Evolutionary conservation across 2,888 invertebrate genomes (phyloP), one percentile per base, ranked within the genome.

Genomic region (Actias luna): DNA sequence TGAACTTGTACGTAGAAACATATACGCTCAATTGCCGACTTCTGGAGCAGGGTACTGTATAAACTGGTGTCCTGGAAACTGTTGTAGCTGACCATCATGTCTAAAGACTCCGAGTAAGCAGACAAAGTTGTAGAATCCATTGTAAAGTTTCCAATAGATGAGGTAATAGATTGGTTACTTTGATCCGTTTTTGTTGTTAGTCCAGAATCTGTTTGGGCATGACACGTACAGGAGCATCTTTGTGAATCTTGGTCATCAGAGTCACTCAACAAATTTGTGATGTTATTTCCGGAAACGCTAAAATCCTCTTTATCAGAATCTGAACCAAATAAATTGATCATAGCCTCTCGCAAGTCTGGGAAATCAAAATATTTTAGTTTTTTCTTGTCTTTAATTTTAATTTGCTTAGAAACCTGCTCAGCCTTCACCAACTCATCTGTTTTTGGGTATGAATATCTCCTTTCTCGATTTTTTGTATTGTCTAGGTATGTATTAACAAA

Each of bases 1-100:
- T 92, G 92, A 0, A 87, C 92, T 83, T 89, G 88, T 0, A 92
- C 82, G 12, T 92, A 92, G 74, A 92, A 92, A 0, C 85, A 89
- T 12, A 92, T 87, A 0, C 92, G 79, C 69, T 92, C 92, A 1
- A 91, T 85, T 0, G 92, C 87, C 8, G 91, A 76, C 65, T 88
- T 89, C 61, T 91, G 88, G 0, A 89, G 78, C 1, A 92, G 31
- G 0, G 81, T 80, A 42, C 67, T 79, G 59, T 82, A 85, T 0
- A 92, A 68, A 27, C 82, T 88, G 0, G 83, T 76, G 35, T 92
- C 90, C 58, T 91, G 79, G 63, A 90, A 92, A 63, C 92, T 92
- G 59, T 83, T 88, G 76, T 88, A 92, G 63, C 90, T 92, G 0
- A 91, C 76, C 0, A 88, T 76, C 62, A 83, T 84, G 36, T 92